A percentile compares a stretch with the other conserved stretches of the same genome.
These are phyloP conservation scores for Caenorhabditis doughertyi DNA, from an alignment of 2,888 invertebrate species.

Conservation along the genomic window DNA sequence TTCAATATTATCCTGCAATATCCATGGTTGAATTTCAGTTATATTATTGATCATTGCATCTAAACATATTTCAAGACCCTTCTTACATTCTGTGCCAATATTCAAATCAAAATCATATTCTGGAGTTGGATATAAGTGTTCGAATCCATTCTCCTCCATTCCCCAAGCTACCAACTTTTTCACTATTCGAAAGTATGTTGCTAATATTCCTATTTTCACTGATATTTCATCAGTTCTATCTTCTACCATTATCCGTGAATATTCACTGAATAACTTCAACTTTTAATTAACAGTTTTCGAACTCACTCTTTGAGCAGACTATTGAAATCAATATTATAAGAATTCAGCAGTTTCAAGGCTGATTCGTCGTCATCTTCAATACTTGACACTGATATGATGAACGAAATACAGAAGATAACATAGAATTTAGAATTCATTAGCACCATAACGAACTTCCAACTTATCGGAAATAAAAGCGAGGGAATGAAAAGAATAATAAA, in stretches of 20 bases:
- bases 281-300: background rate
- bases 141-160: conserved; percentile 51
- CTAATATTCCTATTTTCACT: conserved; percentile 63
- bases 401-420: background rate
- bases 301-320: conserved; percentile 53
- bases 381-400: background rate
- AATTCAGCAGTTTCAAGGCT: conserved; percentile 26
- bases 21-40: conserved; percentile 49
- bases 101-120: conserved; percentile 59
- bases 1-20: conserved; percentile 47
- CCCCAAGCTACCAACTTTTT: conserved; percentile 63
- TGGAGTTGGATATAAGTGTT: conserved; percentile 61
- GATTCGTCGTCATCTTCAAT: conserved; percentile 42
- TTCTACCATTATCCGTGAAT: conserved; percentile 40
- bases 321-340: conserved; percentile 51
- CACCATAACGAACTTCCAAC: background rate
- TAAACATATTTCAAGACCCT: conserved; percentile 54
- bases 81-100: conserved; percentile 48
- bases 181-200: conserved; percentile 63
- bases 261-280: conserved; percentile 37
- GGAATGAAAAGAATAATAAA: background rate
- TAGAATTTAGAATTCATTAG: conserved; percentile 5
- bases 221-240: conserved; percentile 36
- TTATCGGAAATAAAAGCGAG: too few species aligned
- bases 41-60: conserved; percentile 42